Base-by-base conservation (phyloP, 2,113 vertebrate genomes). In the Xiphophorus couchianus region DNA sequence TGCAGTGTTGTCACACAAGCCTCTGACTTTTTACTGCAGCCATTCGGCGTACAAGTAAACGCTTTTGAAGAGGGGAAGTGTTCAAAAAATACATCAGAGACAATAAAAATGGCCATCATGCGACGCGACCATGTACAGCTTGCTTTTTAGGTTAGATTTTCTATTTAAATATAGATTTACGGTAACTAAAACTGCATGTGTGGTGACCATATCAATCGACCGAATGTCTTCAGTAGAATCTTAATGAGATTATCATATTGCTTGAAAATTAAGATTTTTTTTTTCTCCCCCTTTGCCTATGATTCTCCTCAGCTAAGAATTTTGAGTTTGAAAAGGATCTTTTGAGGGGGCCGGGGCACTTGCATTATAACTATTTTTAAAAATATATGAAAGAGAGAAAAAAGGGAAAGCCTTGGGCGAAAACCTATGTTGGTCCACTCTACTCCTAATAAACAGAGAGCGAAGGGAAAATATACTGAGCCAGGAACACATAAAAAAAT, bases 281-380 rank as follows among this genome's bases (percentile, higher is more conserved):
- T 58, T 58, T 11, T 19, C 5, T 3, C 17, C 1, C 51, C 7
- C 35, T 58, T 58, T 58, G 51, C 25, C 68, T 39, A 28, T 62
- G 66, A 76, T 75, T 87, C 72, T 68, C 73, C 15, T 30, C 44
- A 76, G 61, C 78, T 77, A 64, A 80, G 73, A 71, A 69, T 69
- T 84, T 60, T 74, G 42, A 65, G 71, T 62, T 62, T 75, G 72
- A 87, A 84, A 83, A 72, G 69, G 65, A 65, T 71, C 73, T 66
- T 58, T 82, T 78, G 76, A 30, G 28, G 31, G 29, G 66, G 69
- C 73, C 73, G 13, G 76, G 63, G 64, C 72, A 27, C 65, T 27
- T 33, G 73, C 74, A 76, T 63, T 77, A 77, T 64, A 25, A 58
- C 42, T 65, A 29, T 15, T 42, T 42, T 14, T 64, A 54, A 9